phyloP scores from a whole-genome alignment of 2,113 vertebrate genomes.

The Indri indri region DNA sequence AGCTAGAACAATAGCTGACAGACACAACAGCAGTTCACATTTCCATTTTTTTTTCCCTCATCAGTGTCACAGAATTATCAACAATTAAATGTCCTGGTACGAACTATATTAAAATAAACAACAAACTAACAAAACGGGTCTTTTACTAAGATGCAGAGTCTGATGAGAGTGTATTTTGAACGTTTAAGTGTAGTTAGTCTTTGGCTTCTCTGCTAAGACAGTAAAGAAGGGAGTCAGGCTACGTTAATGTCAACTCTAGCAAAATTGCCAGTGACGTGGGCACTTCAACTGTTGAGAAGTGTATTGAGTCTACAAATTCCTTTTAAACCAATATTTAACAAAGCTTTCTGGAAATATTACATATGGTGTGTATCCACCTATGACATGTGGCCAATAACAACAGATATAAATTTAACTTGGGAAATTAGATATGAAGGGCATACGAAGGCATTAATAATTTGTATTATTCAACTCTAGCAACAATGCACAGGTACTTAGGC shows the following conservation, averaged over 20 bases:
- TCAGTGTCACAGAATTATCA: not conserved
- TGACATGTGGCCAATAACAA: constrained; percentile 52
- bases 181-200: not conserved
- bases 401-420: constrained; percentile 38
- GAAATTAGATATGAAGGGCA: constrained; percentile 63
- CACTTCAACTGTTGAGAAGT: constrained; percentile 16
- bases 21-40: not conserved
- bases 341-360: constrained; percentile 71
- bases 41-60: not conserved
- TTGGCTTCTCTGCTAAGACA: not conserved
- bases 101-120: not conserved
- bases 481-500: constrained; percentile 2
- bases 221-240: constrained; percentile 44
- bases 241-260: constrained; percentile 34
- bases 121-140: not conserved
- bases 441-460: constrained; percentile 47
- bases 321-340: constrained; percentile 52
- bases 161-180: not conserved
- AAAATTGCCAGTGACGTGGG: constrained; percentile 13
- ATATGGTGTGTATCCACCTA: constrained; percentile 40
- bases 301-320: not conserved
- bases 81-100: not conserved
- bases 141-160: not conserved
- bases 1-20: not conserved
- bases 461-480: not conserved